Evolutionary conservation across 2,888 invertebrate genomes (phyloP).

Genomic region (Lacanobia wlatinum): DNA sequence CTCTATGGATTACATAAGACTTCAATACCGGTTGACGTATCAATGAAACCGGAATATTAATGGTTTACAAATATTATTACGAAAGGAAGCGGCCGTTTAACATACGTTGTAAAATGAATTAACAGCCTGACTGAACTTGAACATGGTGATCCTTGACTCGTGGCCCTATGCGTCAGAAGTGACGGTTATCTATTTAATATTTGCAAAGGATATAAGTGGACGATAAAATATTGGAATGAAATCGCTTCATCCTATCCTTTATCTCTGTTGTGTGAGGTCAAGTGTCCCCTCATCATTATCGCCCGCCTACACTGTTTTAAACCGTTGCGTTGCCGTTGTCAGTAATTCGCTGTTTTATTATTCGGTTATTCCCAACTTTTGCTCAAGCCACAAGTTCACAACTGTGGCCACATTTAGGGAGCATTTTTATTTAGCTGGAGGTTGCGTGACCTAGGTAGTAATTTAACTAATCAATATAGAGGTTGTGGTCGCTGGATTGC

Average conservation of each 20-base stretch:
- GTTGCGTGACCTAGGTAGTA: slow-evolving; percentile 84
- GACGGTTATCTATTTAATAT: slow-evolving; percentile 4
- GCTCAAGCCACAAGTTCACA: slow-evolving; percentile 19
- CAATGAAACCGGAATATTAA: slow-evolving; percentile 72
- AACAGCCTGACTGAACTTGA: slow-evolving; percentile 63
- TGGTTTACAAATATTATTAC: slow-evolving; percentile 65
- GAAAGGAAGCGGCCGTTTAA: slow-evolving; percentile 66
- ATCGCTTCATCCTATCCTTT: slow-evolving; percentile 57
- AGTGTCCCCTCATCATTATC: slow-evolving; percentile 61
- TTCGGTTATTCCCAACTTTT: slow-evolving; percentile 43
- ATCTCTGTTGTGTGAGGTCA: slow-evolving; percentile 63
- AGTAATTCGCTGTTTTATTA: slow-evolving; percentile 65
- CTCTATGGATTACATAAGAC: slow-evolving; percentile 53
- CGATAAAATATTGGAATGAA: slow-evolving; percentile 43
- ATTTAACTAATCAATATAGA: slow-evolving; percentile 86
- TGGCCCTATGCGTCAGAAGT: slow-evolving; percentile 2
- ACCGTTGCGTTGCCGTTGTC: slow-evolving; percentile 60
- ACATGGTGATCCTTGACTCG: slow-evolving; percentile 29
- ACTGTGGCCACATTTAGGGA: slow-evolving; percentile 47
- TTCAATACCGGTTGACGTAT: slow-evolving; percentile 60
- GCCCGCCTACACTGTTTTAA: slow-evolving; percentile 66
- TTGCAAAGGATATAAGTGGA: slow-evolving; percentile 17
- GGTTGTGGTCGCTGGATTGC: slow-evolving; percentile 80
- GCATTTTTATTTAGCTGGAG: slow-evolving; percentile 64
- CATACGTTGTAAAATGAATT: slow-evolving; percentile 68